Evolutionary conservation across 2,888 invertebrate species (phyloP), one percentile per base, ranked within the genome.

Genomic region (Volucella inanis): DNA sequence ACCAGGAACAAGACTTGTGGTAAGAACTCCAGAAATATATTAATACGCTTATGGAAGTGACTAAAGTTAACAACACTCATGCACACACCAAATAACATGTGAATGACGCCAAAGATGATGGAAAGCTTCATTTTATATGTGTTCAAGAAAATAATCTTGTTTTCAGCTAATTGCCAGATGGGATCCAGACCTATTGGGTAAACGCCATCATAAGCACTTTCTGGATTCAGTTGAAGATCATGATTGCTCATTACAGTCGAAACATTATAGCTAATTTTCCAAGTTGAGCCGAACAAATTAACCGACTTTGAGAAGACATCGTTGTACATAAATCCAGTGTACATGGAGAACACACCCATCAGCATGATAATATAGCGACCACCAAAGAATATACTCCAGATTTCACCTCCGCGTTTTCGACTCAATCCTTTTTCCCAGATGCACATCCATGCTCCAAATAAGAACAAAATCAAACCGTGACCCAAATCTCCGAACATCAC

Each of bases 301-400:
- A 99, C 91, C 0, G 98, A 97, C 92, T 98, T 99, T 39, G 98
- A 98, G 94, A 99, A 99, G 54, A 97, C 93, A 91, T 99, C 99
- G 93, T 99, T 99, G 94, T 99, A 99, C 87, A 99, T 96, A 49
- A 99, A 91, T 0, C 99, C 99, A 6, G 99, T 99, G 93, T 99
- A 99, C 93, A 98, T 97, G 0, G 99, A 98, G 93, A 99, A 99
- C 38, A 97, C 87, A 0, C 99, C 99, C 99, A 99, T 99, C 70
- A 99, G 93, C 50, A 99, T 94, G 72, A 99, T 97, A 87, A 99
- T 98, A 93, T 99, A 99, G 71, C 99, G 97, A 11, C 99, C 99
- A 87, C 97, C 97, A 92, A 99, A 99, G 94, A 99, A 98, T 88
- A 98, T 99, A 91, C 96, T 97, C 97, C 98, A 98, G 88, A 99